Conservation (phyloP, 2,113 vertebrate genomes). For the Albula glossodonta region DNA sequence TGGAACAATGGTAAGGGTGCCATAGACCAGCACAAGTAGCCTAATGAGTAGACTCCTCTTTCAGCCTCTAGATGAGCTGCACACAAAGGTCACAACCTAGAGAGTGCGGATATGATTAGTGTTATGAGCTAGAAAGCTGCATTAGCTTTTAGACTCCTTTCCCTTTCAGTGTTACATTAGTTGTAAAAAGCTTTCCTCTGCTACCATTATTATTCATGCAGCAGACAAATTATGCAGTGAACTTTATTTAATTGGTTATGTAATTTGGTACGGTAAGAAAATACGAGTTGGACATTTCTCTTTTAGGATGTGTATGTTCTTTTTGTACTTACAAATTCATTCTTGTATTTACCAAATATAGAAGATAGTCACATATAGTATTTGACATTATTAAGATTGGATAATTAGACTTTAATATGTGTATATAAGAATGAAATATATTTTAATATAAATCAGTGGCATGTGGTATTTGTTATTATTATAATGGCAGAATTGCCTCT, state of each 20-base stretch:
- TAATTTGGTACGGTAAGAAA: neutral
- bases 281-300: neutral
- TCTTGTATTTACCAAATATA: neutral
- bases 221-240: neutral
- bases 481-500: neutral
- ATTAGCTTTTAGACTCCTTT: neutral
- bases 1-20: slow-evolving; percentile 64
- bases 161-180: neutral
- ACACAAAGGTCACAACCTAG: neutral
- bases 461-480: neutral
- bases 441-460: neutral
- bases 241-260: neutral
- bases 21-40: neutral
- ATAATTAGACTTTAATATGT: neutral
- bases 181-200: neutral
- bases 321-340: neutral
- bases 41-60: neutral
- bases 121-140: neutral
- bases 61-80: neutral
- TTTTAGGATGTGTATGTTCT: neutral
- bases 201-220: neutral
- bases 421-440: neutral
- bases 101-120: neutral
- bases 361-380: neutral
- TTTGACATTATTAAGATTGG: neutral